phyloP scores from a whole-genome alignment of 2,888 invertebrate genomes.

The Tortricodes alternella region DNA sequence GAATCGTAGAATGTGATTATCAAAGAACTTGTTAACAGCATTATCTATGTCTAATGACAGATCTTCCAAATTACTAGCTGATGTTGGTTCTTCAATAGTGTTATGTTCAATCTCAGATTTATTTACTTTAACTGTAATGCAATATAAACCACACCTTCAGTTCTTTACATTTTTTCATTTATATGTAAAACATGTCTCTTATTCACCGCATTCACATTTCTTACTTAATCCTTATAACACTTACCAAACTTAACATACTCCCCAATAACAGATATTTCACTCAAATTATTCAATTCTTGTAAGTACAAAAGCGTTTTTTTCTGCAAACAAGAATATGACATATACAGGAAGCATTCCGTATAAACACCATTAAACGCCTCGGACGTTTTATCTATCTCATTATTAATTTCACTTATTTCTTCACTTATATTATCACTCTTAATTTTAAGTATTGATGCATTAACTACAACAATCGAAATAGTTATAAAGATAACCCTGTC shows the following conservation, averaged over 20 bases:
- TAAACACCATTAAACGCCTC: constrained; percentile 79
- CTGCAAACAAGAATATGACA: constrained; percentile 83
- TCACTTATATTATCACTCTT: constrained; percentile 27
- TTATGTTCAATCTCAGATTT: constrained; percentile 39
- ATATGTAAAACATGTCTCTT: not conserved
- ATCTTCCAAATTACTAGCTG: constrained; percentile 49
- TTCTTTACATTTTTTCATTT: not conserved
- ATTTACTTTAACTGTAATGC: constrained; percentile 58
- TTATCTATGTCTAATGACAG: constrained; percentile 73
- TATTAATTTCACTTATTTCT: constrained; percentile 19
- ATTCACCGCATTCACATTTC: too few species aligned
- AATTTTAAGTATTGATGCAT: constrained; percentile 40
- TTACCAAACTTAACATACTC: constrained; percentile 81
- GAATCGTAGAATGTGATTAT: constrained; percentile 76
- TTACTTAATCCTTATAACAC: constrained; percentile 25
- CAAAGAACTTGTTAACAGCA: constrained; percentile 81
- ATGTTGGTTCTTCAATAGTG: constrained; percentile 33
- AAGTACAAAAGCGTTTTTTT: constrained; percentile 82
- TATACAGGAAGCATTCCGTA: constrained; percentile 77
- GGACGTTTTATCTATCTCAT: constrained; percentile 43
- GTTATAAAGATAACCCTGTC: constrained; percentile 43
- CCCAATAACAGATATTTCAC: constrained; percentile 81
- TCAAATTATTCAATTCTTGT: constrained; percentile 76
- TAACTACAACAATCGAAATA: constrained; percentile 38
- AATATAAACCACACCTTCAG: not conserved